Base-by-base conservation (phyloP, 2,888 invertebrate genomes). In the Caenorhabditis imperialis region DNA sequence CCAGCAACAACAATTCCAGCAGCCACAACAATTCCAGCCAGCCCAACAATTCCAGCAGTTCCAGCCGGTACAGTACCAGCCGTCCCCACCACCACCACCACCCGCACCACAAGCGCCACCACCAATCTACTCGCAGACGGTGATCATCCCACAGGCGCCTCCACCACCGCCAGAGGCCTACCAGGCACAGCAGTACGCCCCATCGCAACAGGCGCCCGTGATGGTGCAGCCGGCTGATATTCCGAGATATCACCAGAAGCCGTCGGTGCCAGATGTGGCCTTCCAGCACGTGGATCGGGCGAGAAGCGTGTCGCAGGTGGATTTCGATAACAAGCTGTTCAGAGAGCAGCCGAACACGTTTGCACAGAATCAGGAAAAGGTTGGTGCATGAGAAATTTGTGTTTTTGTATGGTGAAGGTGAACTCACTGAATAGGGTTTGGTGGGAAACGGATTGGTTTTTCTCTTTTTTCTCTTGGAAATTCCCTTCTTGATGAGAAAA, bases 111-210 rank as follows among this genome's bases (percentile, higher is more conserved):
- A 45, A 16, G 45, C 51, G 7, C 58, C 63, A 27, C 60, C 73
- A 50, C 73, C 60, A 45, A 73, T 73, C 45, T 73, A 73, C 44
- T 73, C 73, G 10, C 73, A 73, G 55, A 73, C 73, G 18, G 73
- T 73, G 1, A 54, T 73, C 16, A 73, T 73, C 16, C 73, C 73
- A 55, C 63, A 73, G 40, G 65, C 73, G 7, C 73, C 73, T 20
- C 73, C 73, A 37, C 73, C 73, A 62, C 69, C 69, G 37, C 69
- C 74, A 50, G 74, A 69, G 47, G 74, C 69, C 42, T 69, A 74
- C 38, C 74, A 74, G 53, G 33, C 55, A 20, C 62, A 69, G 20
- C 74, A 74, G 54, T 69, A 69, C 40, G 40, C 37, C 14, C 65
- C 61, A 42, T 40, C 58, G 25, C 67, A 74, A 20, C 47, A 54